Percentiles rank a stretch among this genome's conserved stretches.
Evolutionary conservation across 2,113 vertebrate genomes (phyloP).

Genomic region (Pitta sordida): DNA sequence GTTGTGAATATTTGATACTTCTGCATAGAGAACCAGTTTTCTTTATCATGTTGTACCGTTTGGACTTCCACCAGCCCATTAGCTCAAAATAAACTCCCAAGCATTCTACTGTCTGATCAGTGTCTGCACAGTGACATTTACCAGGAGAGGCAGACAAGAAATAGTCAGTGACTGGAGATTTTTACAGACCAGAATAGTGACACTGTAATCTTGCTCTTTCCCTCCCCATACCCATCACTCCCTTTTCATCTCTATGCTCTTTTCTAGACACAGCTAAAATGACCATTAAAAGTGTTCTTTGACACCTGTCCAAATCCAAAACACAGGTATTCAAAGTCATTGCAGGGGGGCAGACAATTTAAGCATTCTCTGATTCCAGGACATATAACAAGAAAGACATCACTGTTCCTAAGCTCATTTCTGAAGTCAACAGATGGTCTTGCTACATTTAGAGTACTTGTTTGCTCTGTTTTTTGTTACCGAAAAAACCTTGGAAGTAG

Average conservation of each 20-base stretch:
- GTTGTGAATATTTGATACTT: neutral
- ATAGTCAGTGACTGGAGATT: neutral
- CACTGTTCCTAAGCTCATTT: neutral
- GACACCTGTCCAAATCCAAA: neutral
- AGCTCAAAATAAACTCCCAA: constrained; percentile 42
- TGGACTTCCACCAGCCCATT: constrained; percentile 9
- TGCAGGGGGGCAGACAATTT: neutral
- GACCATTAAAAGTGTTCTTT: neutral
- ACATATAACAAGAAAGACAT: neutral
- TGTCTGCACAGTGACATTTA: constrained; percentile 16
- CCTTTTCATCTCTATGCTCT: neutral
- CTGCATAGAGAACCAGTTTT: constrained; percentile 12
- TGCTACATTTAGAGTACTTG: neutral
- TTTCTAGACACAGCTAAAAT: neutral
- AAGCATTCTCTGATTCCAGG: neutral
- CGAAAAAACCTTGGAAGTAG: neutral
- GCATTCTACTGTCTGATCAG: constrained; percentile 6
- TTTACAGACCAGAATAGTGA: constrained; percentile 19
- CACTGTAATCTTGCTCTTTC: neutral
- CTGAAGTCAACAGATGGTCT: neutral
- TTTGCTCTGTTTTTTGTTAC: neutral
- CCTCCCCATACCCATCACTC: neutral
- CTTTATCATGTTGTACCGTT: neutral
- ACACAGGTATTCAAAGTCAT: neutral
- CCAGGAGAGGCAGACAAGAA: constrained; percentile 8